Percentiles rank a stretch among this genome's conserved stretches.
Evolutionary conservation across 2,888 invertebrate genomes (phyloP).

Genomic region (Branchellion lobata): DNA sequence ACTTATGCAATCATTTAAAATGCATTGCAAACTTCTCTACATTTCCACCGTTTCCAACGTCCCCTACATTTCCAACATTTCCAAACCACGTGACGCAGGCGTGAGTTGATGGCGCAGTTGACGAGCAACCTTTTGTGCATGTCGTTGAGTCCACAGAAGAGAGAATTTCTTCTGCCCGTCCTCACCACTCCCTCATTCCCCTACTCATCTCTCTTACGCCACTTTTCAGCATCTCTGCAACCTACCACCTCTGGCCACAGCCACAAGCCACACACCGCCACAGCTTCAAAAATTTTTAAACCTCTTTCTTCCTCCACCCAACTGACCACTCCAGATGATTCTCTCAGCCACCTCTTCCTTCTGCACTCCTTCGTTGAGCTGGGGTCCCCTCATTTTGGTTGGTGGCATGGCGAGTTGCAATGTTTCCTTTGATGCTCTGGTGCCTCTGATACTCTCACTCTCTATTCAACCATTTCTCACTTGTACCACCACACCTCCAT

Average conservation of each 20-base stretch:
- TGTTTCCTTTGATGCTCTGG: too few species aligned
- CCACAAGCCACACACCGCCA: too few species aligned
- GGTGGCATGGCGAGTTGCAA: too few species aligned
- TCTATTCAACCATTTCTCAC: too few species aligned
- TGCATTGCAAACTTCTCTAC: too few species aligned
- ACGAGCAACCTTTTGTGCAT: constrained; percentile 55
- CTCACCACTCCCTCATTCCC: constrained; percentile 59
- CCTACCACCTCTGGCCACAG: constrained; percentile 70
- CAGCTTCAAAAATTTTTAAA: too few species aligned
- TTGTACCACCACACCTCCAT: too few species aligned
- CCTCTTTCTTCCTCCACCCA: constrained; percentile 71
- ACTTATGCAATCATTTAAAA: too few species aligned
- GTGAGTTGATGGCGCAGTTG: neutral
- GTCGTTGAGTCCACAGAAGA: constrained; percentile 53
- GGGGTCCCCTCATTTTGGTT: constrained; percentile 3
- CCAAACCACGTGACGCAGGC: neutral
- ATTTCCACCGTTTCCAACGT: too few species aligned
- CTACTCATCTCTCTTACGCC: constrained; percentile 55
- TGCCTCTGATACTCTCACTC: too few species aligned
- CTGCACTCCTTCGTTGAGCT: neutral
- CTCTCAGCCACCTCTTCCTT: neutral
- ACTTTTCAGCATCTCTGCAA: neutral
- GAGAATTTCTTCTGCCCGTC: constrained; percentile 60
- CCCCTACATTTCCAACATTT: too few species aligned
- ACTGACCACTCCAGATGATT: constrained; percentile 64